Conservation (phyloP, 2,113 vertebrate species). For the Montifringilla adamsi region DNA sequence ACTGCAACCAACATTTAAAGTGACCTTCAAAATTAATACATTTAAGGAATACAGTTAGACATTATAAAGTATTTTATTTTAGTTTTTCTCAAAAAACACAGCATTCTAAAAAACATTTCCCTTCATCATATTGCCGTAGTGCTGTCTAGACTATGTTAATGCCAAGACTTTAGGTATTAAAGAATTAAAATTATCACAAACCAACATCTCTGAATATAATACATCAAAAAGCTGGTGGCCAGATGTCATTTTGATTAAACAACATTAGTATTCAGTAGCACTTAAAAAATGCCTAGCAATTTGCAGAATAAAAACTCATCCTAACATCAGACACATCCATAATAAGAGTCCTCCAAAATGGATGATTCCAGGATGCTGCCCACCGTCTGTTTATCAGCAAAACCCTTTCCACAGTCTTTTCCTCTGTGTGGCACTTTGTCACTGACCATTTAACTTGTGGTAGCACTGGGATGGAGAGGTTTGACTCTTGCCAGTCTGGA, state of each 20-base stretch:
- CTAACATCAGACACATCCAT: neutral
- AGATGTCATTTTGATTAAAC: neutral
- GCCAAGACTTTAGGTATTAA: neutral
- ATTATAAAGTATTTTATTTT: slow-evolving; percentile 39
- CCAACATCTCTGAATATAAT: neutral
- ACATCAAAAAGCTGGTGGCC: neutral
- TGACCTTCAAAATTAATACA: neutral
- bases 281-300: neutral
- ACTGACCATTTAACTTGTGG: slow-evolving; percentile 66
- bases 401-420: neutral
- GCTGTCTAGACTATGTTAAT: neutral
- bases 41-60: neutral
- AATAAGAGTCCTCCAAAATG: neutral
- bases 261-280: neutral
- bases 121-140: neutral
- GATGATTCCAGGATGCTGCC: neutral
- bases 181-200: neutral
- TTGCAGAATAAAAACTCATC: neutral
- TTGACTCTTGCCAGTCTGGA: slow-evolving; percentile 89
- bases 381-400: neutral
- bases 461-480: slow-evolving; percentile 82
- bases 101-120: neutral
- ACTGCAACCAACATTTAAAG: neutral
- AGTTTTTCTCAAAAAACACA: neutral
- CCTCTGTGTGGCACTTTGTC: neutral